Conservation (phyloP, 2,113 vertebrate species). For the Brachyhypopomus gauderio region DNA sequence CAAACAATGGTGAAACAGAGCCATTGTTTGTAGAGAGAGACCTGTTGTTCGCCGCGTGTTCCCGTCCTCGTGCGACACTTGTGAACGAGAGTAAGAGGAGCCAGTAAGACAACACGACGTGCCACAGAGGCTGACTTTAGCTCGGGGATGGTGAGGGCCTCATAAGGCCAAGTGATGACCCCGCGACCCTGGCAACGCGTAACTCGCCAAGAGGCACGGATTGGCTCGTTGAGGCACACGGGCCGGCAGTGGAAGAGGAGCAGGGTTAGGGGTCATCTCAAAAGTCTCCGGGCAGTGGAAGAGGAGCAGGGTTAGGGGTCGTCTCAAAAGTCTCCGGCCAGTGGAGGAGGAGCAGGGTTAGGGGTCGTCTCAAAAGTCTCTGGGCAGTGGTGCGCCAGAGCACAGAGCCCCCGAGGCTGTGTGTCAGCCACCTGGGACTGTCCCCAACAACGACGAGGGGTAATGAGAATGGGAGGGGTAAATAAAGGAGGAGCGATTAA, state of each 20-base stretch:
- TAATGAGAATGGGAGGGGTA: slow-evolving; percentile 52
- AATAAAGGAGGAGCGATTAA: slow-evolving; percentile 62
- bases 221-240: slow-evolving; percentile 52
- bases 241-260: slow-evolving; percentile 43
- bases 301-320: slow-evolving; percentile 40
- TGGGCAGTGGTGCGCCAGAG: slow-evolving; percentile 38
- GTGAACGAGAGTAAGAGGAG: neutral
- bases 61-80: no score
- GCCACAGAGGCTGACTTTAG: neutral
- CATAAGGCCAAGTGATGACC: slow-evolving; percentile 40
- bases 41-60: neutral
- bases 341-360: slow-evolving; percentile 14
- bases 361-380: slow-evolving; percentile 44
- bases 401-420: slow-evolving; percentile 4
- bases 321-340: slow-evolving; percentile 36
- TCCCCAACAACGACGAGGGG: slow-evolving; percentile 32
- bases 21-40: slow-evolving; percentile 54
- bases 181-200: slow-evolving; percentile 39
- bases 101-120: neutral
- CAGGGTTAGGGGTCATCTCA: slow-evolving; percentile 37
- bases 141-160: neutral
- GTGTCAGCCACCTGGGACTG: slow-evolving; percentile 4
- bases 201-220: neutral
- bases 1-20: slow-evolving; percentile 72
- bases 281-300: slow-evolving; percentile 40